phyloP scores from a whole-genome alignment of 2,113 vertebrate species.

The Antechinus stuartii region DNA sequence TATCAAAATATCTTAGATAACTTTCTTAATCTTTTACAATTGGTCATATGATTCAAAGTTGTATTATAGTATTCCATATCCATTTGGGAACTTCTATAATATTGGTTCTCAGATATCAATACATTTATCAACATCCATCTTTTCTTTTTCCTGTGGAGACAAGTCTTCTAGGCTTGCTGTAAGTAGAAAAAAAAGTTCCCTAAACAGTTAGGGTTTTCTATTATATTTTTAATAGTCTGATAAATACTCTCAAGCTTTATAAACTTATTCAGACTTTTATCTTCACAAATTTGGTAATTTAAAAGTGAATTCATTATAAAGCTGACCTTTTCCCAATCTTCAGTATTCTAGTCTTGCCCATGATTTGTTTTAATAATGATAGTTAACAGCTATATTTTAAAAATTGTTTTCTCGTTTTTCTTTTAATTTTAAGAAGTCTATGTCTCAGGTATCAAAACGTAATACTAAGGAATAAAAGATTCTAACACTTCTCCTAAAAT shows the following conservation, averaged over 20 bases:
- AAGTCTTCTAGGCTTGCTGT: too few relatives aligned
- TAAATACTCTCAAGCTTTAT: background rate
- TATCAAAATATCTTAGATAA: background rate
- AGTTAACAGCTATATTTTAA: background rate
- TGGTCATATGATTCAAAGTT: background rate
- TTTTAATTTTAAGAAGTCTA: background rate
- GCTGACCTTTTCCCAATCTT: background rate
- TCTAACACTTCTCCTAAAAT: constrained; percentile 28
- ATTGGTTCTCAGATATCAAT: background rate
- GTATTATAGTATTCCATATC: background rate
- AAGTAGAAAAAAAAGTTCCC: too few relatives aligned
- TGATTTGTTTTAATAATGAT: background rate
- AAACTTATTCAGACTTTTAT: background rate
- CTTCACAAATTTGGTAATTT: background rate
- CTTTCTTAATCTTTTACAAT: background rate
- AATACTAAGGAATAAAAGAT: constrained; percentile 53
- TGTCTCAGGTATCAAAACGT: background rate
- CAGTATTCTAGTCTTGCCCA: background rate
- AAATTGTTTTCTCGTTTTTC: background rate
- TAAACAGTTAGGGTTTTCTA: too few relatives aligned
- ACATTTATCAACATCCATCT: background rate
- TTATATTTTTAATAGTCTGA: background rate
- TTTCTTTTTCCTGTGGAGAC: background rate
- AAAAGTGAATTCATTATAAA: background rate
- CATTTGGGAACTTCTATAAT: background rate